Conservation (phyloP, 2,888 invertebrate species). For the Nomada ruficornis region DNA sequence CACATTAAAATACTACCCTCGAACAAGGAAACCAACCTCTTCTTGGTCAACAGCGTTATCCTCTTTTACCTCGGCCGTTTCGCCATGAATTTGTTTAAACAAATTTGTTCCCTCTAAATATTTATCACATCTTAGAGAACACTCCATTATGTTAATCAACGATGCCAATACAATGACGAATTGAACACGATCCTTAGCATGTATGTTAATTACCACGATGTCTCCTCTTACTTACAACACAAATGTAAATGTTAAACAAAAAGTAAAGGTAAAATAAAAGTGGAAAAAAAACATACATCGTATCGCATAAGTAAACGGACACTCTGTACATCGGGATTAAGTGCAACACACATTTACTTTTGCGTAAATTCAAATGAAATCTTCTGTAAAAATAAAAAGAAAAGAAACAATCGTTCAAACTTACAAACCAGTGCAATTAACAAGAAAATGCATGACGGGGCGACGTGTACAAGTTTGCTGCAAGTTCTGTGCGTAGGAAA, state of each 20-base stretch:
- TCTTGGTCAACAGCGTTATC: conserved; percentile 41
- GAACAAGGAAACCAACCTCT: conserved; percentile 1
- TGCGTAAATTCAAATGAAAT: conserved; percentile 35
- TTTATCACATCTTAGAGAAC: conserved; percentile 40
- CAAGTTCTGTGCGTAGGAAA: conserved; percentile 70
- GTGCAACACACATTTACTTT: conserved; percentile 65
- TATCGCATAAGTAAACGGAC: conserved; percentile 26
- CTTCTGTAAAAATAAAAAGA: conserved; percentile 38
- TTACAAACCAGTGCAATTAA: conserved; percentile 70
- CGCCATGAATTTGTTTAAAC: conserved; percentile 11
- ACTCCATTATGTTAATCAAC: conserved; percentile 38
- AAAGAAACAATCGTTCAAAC: conserved; percentile 59
- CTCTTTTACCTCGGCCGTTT: not conserved
- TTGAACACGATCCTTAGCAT: not conserved
- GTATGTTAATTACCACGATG: conserved; percentile 1
- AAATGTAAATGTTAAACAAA: not conserved
- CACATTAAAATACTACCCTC: not conserved
- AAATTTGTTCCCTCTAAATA: conserved; percentile 7
- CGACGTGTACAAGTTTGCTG: conserved; percentile 65
- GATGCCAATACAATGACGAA: not conserved
- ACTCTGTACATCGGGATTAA: conserved; percentile 57
- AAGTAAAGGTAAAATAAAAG: not conserved
- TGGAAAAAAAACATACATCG: not conserved
- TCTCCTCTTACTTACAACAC: conserved; percentile 10
- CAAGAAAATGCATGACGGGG: conserved; percentile 65